phyloP scores from a whole-genome alignment of 2,797 vertebrate species.

The Hypotaenidia okinawae region DNA sequence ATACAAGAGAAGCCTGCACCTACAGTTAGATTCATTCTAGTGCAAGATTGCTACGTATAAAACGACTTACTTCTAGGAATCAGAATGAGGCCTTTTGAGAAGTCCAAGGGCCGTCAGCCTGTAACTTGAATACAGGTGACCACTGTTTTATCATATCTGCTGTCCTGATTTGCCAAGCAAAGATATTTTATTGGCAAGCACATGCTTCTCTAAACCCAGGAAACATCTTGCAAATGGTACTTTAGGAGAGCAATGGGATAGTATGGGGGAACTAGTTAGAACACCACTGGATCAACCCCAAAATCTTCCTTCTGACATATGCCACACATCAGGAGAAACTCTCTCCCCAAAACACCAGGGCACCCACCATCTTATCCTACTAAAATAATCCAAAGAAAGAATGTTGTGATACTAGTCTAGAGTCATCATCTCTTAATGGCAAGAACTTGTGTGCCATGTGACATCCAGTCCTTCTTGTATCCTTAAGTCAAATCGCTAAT shows the following conservation, averaged over 20 bases:
- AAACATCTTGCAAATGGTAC: not conserved
- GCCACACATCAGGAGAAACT: not conserved
- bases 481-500: not conserved
- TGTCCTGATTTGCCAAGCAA: not conserved
- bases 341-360: not conserved
- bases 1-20: not conserved
- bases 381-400: not conserved
- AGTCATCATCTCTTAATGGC: not conserved
- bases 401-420: not conserved
- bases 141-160: not conserved
- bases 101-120: not conserved
- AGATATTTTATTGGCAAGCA: not conserved
- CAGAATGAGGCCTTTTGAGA: not conserved
- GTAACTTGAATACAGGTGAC: not conserved
- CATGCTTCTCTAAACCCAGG: not conserved
- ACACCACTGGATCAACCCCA: not conserved
- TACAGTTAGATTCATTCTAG: not conserved
- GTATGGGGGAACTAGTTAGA: not conserved
- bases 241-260: not conserved
- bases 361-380: not conserved
- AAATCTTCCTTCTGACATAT: not conserved
- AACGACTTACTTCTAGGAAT: not conserved
- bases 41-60: not conserved
- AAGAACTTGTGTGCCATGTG: not conserved
- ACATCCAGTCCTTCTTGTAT: not conserved